Evolutionary conservation across 2,113 vertebrate genomes (phyloP).

Genomic region (Odocoileus hemionus): DNA sequence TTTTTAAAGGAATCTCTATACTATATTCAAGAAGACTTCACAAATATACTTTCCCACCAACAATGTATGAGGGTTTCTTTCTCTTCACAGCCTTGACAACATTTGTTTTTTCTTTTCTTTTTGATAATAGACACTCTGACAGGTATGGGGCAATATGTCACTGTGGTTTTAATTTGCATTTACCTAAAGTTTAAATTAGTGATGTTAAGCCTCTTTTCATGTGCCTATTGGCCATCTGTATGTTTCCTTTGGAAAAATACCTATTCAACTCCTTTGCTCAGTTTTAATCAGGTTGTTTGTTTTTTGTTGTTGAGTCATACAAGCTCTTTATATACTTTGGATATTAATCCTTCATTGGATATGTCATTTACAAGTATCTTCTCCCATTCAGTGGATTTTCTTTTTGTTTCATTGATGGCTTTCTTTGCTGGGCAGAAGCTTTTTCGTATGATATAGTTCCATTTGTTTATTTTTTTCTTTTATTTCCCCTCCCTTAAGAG

Average conservation of each 20-base stretch:
- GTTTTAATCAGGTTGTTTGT: not conserved
- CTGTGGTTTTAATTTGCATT: not conserved
- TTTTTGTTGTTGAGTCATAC: not conserved
- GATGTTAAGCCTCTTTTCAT: not conserved
- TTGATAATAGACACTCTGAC: not conserved
- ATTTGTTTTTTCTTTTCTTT: not conserved
- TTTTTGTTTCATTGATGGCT: not conserved
- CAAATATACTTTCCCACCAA: not conserved
- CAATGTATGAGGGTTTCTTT: not conserved
- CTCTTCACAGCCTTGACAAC: not conserved
- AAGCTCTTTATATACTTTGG: not conserved
- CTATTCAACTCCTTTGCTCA: not conserved
- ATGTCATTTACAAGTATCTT: not conserved
- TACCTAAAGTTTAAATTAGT: not conserved
- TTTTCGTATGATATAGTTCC: not conserved
- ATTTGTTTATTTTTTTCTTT: not conserved
- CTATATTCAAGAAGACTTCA: not conserved
- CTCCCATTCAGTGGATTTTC: not conserved
- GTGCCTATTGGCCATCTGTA: not conserved
- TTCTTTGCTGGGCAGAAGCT: not conserved
- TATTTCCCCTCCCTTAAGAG: not conserved
- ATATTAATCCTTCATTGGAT: not conserved
- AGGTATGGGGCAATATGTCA: not conserved
- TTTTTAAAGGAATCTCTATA: not conserved
- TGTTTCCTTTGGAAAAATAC: not conserved